Evolutionary conservation across 2,888 invertebrate genomes (phyloP).

Genomic region (Callosobruchus maculatus): DNA sequence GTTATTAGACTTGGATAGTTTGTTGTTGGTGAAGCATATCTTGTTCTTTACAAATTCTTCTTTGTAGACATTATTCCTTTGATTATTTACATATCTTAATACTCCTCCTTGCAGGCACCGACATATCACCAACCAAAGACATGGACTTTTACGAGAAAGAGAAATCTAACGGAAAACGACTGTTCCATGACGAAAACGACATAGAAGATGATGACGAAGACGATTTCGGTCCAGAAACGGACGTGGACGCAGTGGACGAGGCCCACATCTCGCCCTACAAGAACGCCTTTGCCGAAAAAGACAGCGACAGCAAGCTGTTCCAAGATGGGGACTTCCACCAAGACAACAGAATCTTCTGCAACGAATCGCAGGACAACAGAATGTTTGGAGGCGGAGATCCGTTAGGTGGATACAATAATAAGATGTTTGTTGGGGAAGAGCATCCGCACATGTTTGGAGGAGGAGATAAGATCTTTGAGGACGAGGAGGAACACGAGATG

Average conservation of each 20-base stretch:
- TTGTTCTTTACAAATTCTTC: no score
- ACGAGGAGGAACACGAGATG: neutral
- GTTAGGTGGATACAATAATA: neutral
- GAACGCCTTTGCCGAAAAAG: constrained; percentile 7
- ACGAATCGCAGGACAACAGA: neutral
- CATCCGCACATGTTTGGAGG: neutral
- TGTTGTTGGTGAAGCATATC: no score
- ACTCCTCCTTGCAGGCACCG: constrained; percentile 20
- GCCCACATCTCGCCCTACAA: constrained; percentile 42
- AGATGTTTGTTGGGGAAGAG: neutral
- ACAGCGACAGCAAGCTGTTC: constrained; percentile 31
- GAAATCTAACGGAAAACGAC: constrained; percentile 33
- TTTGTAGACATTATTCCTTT: no score
- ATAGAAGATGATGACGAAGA: no score
- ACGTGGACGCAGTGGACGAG: constrained; percentile 64
- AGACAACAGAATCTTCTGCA: neutral
- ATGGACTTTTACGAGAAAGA: constrained; percentile 25
- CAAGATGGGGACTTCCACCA: constrained; percentile 31
- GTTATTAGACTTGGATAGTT: no score
- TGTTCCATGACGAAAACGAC: constrained; percentile 19
- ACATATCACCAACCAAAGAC: constrained; percentile 19
- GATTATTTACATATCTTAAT: neutral
- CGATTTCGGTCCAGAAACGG: constrained; percentile 73
- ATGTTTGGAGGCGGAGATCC: neutral
- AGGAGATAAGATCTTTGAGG: neutral